These are phyloP conservation scores for Eriocheir sinensis DNA, from an alignment of 1,140 invertebrate species.

Conservation along the genomic window DNA sequence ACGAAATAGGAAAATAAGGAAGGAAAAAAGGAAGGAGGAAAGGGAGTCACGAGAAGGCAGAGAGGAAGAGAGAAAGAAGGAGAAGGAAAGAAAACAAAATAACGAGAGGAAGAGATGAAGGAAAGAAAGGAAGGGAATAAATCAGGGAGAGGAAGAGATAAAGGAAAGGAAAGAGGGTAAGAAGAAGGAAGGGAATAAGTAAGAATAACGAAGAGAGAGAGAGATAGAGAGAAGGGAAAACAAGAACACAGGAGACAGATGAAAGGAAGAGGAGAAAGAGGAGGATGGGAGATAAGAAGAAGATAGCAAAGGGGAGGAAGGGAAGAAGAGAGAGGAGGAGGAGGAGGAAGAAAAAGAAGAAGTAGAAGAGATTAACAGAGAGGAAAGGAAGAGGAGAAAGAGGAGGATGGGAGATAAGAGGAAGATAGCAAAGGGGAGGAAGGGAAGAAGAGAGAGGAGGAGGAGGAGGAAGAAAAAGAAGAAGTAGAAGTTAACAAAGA, in stretches of 20 bases:
- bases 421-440: too few species aligned
- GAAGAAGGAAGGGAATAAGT: neutral
- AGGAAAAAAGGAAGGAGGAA: too few species aligned
- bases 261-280: too few species aligned
- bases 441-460: neutral
- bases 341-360: neutral
- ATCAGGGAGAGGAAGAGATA: too few species aligned
- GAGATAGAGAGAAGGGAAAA: neutral
- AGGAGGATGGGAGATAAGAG: too few species aligned
- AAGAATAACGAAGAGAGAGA: neutral
- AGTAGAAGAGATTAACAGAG: neutral
- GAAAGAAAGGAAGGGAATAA: too few species aligned
- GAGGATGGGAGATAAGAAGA: too few species aligned
- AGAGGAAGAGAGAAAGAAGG: neutral
- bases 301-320: neutral
- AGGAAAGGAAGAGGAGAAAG: neutral
- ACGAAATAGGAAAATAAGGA: too few species aligned
- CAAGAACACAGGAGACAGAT: too few species aligned
- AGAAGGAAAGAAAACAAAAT: neutral
- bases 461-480: neutral
- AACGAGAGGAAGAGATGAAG: neutral
- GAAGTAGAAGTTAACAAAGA: too few species aligned
- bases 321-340: constrained; percentile 2
- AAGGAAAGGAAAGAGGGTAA: too few species aligned
- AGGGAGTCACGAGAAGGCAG: too few species aligned